Conservation (phyloP, 2,888 invertebrate genomes). For the Hylaea fasciaria region DNA sequence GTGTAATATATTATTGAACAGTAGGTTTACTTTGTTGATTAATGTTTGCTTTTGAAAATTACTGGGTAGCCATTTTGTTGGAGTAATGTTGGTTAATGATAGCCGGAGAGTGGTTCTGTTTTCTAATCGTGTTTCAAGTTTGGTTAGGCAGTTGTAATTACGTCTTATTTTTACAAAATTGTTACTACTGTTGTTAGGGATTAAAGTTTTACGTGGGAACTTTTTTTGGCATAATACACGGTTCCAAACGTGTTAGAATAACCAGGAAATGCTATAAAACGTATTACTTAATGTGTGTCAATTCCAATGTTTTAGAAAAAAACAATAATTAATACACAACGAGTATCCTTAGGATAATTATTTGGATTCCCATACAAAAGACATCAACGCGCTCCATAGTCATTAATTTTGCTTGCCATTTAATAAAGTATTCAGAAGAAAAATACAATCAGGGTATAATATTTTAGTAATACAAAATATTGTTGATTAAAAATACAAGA, state of each 20-base stretch:
- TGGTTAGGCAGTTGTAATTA: conserved; percentile 1
- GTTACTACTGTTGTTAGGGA: not conserved
- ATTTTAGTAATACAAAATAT: no score
- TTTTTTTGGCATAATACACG: not conserved
- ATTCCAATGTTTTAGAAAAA: no score
- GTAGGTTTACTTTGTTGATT: conserved; percentile 56
- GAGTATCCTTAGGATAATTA: no score
- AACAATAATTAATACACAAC: no score
- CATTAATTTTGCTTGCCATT: no score
- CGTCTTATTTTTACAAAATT: not conserved
- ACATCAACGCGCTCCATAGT: no score
- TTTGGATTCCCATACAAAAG: no score
- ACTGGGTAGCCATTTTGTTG: conserved; percentile 54
- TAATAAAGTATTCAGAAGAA: no score
- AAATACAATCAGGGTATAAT: no score
- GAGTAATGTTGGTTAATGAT: conserved; percentile 28
- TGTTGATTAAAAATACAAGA: no score
- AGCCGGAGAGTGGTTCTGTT: conserved; percentile 15
- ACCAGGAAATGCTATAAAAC: no score
- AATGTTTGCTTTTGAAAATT: conserved; percentile 67
- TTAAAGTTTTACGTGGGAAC: not conserved
- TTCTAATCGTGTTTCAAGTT: not conserved
- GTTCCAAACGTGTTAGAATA: not conserved
- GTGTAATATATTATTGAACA: conserved; percentile 53
- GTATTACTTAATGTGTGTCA: no score